Evolutionary conservation across 2,113 vertebrate genomes (phyloP).

Genomic region (Psephotus haematonotus): DNA sequence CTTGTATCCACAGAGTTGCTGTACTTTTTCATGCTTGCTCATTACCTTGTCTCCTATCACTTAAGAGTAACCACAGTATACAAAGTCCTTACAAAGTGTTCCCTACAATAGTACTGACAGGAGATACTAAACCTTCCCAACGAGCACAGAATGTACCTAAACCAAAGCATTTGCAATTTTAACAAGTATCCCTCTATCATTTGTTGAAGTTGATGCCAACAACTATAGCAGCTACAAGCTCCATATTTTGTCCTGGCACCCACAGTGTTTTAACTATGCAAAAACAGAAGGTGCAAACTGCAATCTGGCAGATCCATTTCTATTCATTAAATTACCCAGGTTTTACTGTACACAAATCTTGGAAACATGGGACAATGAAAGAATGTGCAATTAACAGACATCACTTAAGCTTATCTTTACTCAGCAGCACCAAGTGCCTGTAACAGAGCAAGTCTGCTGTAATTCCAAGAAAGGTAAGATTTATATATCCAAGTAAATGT

Average conservation of each 20-base stretch:
- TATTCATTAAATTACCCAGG: not conserved
- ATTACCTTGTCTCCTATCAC: not conserved
- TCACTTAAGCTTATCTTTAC: constrained; percentile 58
- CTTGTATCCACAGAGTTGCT: not conserved
- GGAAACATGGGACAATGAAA: constrained; percentile 28
- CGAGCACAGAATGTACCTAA: not conserved
- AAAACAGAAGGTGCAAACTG: constrained; percentile 5
- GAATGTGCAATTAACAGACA: constrained; percentile 48
- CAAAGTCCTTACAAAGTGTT: not conserved
- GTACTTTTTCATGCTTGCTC: not conserved
- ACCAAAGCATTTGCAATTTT: not conserved
- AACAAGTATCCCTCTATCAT: not conserved
- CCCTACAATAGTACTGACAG: not conserved
- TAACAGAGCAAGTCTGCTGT: constrained; percentile 24
- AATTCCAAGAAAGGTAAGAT: constrained; percentile 63
- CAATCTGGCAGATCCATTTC: not conserved
- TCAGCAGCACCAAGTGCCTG: constrained; percentile 52
- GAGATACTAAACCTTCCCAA: not conserved
- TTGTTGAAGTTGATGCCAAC: not conserved
- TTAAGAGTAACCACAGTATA: not conserved
- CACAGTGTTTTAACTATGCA: not conserved
- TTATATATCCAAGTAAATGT: constrained; percentile 58
- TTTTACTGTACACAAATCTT: constrained; percentile 43
- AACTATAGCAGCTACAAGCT: not conserved
- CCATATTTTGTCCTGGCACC: not conserved